Evolutionary conservation across 2,797 vertebrate species (phyloP), one percentile per base, ranked within the genome.

Genomic region (Bryconaethiops microstoma): DNA sequence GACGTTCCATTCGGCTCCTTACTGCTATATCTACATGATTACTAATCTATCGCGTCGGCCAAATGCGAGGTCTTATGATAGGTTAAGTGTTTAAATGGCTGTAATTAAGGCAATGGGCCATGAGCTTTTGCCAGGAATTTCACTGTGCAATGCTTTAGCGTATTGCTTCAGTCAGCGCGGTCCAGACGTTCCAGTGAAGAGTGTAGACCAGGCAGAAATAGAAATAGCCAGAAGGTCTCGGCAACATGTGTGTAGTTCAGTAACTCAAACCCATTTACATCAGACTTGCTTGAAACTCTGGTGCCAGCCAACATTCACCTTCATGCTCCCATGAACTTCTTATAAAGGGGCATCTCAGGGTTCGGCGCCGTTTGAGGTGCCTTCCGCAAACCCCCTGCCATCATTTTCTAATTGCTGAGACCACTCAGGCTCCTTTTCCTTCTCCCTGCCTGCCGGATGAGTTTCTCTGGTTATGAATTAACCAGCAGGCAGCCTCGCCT

Each of bases 391-490:
- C 7, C 45, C 39, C 50, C 21, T 0, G 35, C 35, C 35, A 35
- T 35, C 25, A 9, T 42, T 7, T 21, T 16, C 69, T 50, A 8
- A 48, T 63, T 70, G 63, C 45, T 23, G 5, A 14, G n/a, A 42
- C 74, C 42, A 17, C 40, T 67, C 57, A 42, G 45, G 7, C 55
- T 52, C 63, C 25, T 25, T 7, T 29, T 48, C 52, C 54, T 21
- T 25, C 25, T 17, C 63, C 25, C 40, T 12, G 23, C 75, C 65
- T 75, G 69, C 77, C 54, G 45, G 74, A 80, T 80, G 63, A 71
- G 69, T 82, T 77, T 84, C 82, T 84, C 80, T 74, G 50, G 73
- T 76, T 78, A 84, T 82, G 52, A 86, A 86, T 86, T 84, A 86
- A 82, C 77, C 85, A 86, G 79, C 62, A 82, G 82, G 70, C 82